phyloP scores from a whole-genome alignment of 2,888 invertebrate genomes.

The Sericinus montela region DNA sequence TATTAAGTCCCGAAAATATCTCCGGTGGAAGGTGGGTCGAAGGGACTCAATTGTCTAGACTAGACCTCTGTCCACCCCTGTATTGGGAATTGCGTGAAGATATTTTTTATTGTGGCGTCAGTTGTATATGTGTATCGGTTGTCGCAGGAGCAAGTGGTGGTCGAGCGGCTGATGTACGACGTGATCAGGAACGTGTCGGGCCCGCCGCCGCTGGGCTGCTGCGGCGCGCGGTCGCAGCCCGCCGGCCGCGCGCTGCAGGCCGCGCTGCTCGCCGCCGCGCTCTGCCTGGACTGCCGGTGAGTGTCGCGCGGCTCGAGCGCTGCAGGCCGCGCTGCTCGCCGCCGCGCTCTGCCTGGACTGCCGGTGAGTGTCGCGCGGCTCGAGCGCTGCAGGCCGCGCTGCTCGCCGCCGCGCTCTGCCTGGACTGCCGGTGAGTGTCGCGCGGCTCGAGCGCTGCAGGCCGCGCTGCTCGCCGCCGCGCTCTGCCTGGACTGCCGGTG shows the following conservation, averaged over 20 bases:
- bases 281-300: background rate
- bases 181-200: slow-evolving; percentile 34
- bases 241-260: slow-evolving; percentile 40
- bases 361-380: background rate
- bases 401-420: background rate
- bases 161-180: slow-evolving; percentile 56
- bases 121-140: background rate
- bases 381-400: background rate
- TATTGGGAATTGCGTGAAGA: no score
- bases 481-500: background rate
- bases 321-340: background rate
- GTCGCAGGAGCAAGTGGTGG: slow-evolving; percentile 58
- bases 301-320: background rate
- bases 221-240: slow-evolving; percentile 26
- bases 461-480: background rate
- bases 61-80: no score
- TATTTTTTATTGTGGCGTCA: no score
- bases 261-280: background rate
- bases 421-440: background rate
- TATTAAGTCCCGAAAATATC: no score
- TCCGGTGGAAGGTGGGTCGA: no score
- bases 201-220: slow-evolving; percentile 23
- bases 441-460: background rate
- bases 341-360: background rate
- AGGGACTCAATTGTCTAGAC: no score